Conservation (phyloP, 2,113 vertebrate genomes). For the Heptranchias perlo region DNA sequence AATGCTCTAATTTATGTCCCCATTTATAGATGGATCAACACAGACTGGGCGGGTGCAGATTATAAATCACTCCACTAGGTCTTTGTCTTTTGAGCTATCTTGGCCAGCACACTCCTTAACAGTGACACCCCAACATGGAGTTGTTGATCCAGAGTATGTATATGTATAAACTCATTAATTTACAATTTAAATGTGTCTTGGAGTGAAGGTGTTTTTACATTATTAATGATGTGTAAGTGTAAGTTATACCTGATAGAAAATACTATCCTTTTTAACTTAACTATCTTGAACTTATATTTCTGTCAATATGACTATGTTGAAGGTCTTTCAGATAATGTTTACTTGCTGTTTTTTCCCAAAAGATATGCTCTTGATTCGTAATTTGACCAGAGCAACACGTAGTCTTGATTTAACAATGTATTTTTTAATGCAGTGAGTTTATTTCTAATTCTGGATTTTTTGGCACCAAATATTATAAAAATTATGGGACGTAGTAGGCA, state of each 20-base stretch:
- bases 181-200: background rate
- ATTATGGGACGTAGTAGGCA: background rate
- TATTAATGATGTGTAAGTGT: background rate
- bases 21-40: constrained; percentile 59
- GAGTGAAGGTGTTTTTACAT: background rate
- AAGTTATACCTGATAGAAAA: background rate
- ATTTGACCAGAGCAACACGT: background rate
- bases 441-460: background rate
- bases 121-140: constrained; percentile 83
- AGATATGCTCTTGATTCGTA: background rate
- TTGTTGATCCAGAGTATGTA: constrained; percentile 74
- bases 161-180: constrained; percentile 53
- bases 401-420: background rate
- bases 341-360: background rate
- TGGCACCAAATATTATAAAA: background rate
- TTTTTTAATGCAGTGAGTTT: background rate
- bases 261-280: background rate
- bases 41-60: constrained; percentile 66
- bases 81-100: constrained; percentile 78
- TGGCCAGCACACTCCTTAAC: constrained; percentile 94
- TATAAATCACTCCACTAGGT: constrained; percentile 63
- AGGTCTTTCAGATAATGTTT: background rate
- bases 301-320: background rate
- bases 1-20: background rate
- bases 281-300: background rate